Evolutionary conservation across 2,888 invertebrate genomes (phyloP).

Genomic region (Lasiommata megera): DNA sequence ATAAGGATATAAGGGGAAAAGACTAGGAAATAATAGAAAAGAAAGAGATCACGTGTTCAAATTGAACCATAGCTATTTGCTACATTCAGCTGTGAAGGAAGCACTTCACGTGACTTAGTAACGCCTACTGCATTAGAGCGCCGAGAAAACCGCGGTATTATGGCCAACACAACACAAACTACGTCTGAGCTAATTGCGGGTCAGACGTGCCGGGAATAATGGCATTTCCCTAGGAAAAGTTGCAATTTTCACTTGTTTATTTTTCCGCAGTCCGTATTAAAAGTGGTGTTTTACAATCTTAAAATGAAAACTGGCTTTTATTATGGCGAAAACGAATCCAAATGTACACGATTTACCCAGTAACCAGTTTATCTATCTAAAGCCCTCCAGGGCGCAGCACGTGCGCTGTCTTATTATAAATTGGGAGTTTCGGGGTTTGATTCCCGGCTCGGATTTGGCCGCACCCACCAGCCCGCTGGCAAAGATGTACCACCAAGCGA

Average conservation of each 20-base stretch:
- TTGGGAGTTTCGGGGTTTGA: too few species aligned
- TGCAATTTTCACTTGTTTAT: conserved; percentile 31
- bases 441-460: too few species aligned
- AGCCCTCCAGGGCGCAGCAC: too few species aligned
- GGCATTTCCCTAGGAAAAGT: conserved; percentile 37
- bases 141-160: conserved; percentile 42
- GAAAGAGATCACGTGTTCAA: too few species aligned
- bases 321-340: background rate
- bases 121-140: conserved; percentile 54
- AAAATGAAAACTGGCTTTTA: background rate
- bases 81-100: conserved; percentile 38
- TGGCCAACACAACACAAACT: conserved; percentile 38
- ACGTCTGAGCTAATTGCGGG: conserved; percentile 54
- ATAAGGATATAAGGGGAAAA: too few species aligned
- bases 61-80: background rate
- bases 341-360: too few species aligned
- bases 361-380: too few species aligned
- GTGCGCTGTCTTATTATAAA: too few species aligned
- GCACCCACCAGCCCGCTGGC: too few species aligned
- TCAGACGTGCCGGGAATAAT: conserved; percentile 59
- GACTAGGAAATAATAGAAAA: too few species aligned
- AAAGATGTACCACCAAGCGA: too few species aligned
- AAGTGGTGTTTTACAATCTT: conserved; percentile 6
- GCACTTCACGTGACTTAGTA: conserved; percentile 57
- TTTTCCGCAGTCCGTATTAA: conserved; percentile 6